phyloP scores from a whole-genome alignment of 2,797 vertebrate genomes.

The Masticophis lateralis region DNA sequence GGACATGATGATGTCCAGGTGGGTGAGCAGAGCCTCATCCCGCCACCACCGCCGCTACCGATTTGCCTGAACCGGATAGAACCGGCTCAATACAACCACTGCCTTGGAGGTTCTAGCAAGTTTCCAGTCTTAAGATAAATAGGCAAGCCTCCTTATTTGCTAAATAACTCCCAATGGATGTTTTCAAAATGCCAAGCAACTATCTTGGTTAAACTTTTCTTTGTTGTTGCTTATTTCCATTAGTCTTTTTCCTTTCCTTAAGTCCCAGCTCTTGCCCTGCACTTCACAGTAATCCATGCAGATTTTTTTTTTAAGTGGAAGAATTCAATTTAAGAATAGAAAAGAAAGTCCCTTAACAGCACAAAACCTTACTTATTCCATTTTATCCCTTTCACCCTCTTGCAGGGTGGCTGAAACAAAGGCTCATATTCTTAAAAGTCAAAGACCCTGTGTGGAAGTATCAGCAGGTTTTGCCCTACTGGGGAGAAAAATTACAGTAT shows the following conservation, averaged over 20 bases:
- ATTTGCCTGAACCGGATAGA: no score
- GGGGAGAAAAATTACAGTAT: neutral
- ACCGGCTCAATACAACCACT: no score
- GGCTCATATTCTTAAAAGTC: slow-evolving; percentile 25
- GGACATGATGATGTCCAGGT: no score
- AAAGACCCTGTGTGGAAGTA: neutral
- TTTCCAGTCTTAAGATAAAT: neutral
- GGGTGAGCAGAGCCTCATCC: no score
- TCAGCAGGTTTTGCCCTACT: neutral
- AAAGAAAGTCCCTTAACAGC: slow-evolving; percentile 30
- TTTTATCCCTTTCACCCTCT: slow-evolving; percentile 45
- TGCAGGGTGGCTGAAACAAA: slow-evolving; percentile 13
- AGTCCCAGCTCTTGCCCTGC: neutral
- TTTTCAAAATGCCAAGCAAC: neutral
- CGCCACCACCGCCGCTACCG: no score
- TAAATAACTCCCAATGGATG: neutral
- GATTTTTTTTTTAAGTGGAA: neutral
- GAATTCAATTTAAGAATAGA: slow-evolving; percentile 10
- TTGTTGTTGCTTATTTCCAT: slow-evolving; percentile 12
- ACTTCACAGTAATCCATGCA: neutral
- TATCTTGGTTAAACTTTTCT: neutral
- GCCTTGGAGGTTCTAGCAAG: neutral
- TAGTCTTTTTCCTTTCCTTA: slow-evolving; percentile 1
- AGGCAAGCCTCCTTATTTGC: slow-evolving; percentile 3
- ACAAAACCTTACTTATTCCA: slow-evolving; percentile 47